Conservation (phyloP, 2,797 vertebrate species). For the Lates japonicus region DNA sequence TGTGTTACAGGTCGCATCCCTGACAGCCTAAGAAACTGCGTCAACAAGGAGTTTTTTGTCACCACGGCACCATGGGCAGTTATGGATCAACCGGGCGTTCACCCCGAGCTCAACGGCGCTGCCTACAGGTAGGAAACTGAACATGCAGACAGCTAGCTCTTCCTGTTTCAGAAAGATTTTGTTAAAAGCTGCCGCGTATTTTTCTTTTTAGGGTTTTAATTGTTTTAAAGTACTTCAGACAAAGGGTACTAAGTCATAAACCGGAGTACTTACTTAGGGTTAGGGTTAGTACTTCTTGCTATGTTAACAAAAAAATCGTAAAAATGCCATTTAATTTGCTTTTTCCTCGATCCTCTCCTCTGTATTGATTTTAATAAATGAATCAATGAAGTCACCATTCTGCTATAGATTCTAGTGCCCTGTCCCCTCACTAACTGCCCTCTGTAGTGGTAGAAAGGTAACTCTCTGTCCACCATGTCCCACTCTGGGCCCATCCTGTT, state of each 20-base stretch:
- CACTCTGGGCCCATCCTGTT: constrained; percentile 63
- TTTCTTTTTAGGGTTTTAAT: neutral
- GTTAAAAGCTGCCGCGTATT: neutral
- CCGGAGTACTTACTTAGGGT: too few species aligned
- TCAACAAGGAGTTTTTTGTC: constrained; percentile 98
- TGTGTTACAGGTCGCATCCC: constrained; percentile 92
- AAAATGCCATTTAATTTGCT: neutral
- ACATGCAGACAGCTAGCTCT: neutral
- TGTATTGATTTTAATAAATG: constrained; percentile 1
- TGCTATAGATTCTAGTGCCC: constrained; percentile 4
- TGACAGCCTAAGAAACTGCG: constrained; percentile 97
- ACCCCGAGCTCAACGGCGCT: constrained; percentile 96
- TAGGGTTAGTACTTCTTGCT: neutral
- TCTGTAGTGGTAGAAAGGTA: constrained; percentile 40
- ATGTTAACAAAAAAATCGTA: neutral
- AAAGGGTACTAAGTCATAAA: neutral
- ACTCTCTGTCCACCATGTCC: constrained; percentile 43
- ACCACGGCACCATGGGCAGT: constrained; percentile 94
- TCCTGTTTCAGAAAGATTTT: neutral
- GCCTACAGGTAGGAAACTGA: constrained; percentile 91
- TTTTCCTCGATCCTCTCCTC: neutral
- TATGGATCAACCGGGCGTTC: constrained; percentile 93
- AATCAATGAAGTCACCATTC: constrained; percentile 4
- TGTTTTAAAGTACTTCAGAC: too few species aligned
- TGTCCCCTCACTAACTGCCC: constrained; percentile 14